phyloP scores from a whole-genome alignment of 1,140 invertebrate genomes.

The Drosophila lacteicornis region DNA sequence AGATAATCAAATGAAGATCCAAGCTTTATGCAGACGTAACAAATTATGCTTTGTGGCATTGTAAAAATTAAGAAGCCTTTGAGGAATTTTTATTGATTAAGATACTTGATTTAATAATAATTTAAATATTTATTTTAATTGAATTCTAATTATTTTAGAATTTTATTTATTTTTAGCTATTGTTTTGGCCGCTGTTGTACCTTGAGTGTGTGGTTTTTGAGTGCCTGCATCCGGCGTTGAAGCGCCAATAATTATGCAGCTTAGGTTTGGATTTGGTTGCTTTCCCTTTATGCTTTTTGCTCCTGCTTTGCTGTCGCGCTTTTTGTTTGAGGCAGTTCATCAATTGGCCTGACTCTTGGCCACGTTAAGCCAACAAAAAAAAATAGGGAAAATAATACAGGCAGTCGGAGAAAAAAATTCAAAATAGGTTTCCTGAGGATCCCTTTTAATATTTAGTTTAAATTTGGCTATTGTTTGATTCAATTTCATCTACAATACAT shows the following conservation, averaged over 20 bases:
- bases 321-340: slow-evolving; percentile 27
- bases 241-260: slow-evolving; percentile 77
- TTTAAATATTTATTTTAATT: not conserved
- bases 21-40: too few relatives aligned
- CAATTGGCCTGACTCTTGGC: slow-evolving; percentile 50
- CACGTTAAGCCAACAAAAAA: slow-evolving; percentile 30
- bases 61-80: too few relatives aligned
- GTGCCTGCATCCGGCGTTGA: slow-evolving; percentile 70
- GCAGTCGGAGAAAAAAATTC: not conserved
- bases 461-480: too few relatives aligned
- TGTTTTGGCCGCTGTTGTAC: not conserved
- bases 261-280: slow-evolving; percentile 37
- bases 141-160: not conserved
- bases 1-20: too few relatives aligned
- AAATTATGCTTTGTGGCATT: too few relatives aligned
- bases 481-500: too few relatives aligned
- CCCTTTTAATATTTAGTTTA: too few relatives aligned
- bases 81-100: too few relatives aligned
- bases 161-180: not conserved
- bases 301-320: not conserved
- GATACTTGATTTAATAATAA: too few relatives aligned
- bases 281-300: not conserved
- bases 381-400: not conserved
- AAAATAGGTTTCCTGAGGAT: too few relatives aligned
- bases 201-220: slow-evolving; percentile 15